Evolutionary conservation across 2,888 invertebrate species (phyloP).

Genomic region (Apodemia duryi): DNA sequence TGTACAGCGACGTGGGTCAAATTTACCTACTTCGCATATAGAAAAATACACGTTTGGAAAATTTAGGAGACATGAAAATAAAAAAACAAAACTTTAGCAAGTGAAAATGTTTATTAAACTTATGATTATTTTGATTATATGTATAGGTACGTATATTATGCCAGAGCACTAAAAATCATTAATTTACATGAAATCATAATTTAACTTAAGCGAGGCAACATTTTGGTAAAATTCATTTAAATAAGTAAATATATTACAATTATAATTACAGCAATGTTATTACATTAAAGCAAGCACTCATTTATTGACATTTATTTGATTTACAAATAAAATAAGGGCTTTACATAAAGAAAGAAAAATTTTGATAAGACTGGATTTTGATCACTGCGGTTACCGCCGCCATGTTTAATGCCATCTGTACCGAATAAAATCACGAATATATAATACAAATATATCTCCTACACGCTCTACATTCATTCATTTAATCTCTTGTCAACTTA

Average conservation of each 20-base stretch:
- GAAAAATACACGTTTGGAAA: too few relatives aligned
- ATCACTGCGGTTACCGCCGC: too few relatives aligned
- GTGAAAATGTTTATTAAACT: conserved; percentile 68
- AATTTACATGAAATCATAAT: conserved; percentile 62
- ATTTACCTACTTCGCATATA: too few relatives aligned
- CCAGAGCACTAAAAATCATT: conserved; percentile 60
- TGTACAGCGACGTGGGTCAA: too few relatives aligned
- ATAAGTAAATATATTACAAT: conserved; percentile 47
- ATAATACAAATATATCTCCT: too few relatives aligned
- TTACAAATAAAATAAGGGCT: too few relatives aligned
- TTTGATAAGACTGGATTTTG: too few relatives aligned
- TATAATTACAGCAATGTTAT: conserved; percentile 33
- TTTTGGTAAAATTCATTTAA: conserved; percentile 74
- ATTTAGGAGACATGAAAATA: conserved; percentile 7
- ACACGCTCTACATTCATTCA: too few relatives aligned
- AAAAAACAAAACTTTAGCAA: conserved; percentile 42
- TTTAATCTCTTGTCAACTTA: too few relatives aligned
- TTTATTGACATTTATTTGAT: neutral
- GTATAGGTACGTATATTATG: conserved; percentile 57
- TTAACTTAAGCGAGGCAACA: conserved; percentile 75
- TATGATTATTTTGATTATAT: conserved; percentile 39
- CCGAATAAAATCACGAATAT: too few relatives aligned
- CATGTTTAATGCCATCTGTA: too few relatives aligned
- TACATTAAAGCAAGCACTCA: conserved; percentile 20
- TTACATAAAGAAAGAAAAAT: too few relatives aligned